Evolutionary conservation across 2,888 invertebrate species (phyloP).

Genomic region (Drosophila hamatofila): DNA sequence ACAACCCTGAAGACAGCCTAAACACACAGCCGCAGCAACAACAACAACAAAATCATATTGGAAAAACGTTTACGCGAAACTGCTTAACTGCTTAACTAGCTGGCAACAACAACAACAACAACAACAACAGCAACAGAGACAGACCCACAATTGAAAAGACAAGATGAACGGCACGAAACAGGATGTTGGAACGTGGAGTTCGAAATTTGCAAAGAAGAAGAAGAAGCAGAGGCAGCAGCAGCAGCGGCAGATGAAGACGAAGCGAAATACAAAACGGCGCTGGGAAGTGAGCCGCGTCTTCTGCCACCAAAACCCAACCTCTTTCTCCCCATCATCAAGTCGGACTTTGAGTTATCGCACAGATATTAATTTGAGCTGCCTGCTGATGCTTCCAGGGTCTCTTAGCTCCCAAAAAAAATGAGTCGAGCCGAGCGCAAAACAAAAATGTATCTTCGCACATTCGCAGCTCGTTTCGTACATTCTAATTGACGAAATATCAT

Average conservation of each 20-base stretch:
- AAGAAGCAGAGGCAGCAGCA: background rate
- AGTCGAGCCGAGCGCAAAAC: constrained; percentile 5
- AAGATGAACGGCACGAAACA: constrained; percentile 80
- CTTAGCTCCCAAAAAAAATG: constrained; percentile 55
- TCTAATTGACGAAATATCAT: constrained; percentile 78
- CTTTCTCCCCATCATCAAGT: constrained; percentile 10
- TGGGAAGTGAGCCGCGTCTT: constrained; percentile 34
- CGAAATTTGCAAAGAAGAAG: constrained; percentile 63
- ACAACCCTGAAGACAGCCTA: constrained; percentile 79
- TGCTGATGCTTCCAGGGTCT: constrained; percentile 66
- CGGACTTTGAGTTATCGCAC: constrained; percentile 78
- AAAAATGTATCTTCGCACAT: constrained; percentile 75
- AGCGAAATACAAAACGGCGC: constrained; percentile 39
- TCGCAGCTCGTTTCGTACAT: constrained; percentile 76
- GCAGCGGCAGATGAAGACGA: constrained; percentile 15
- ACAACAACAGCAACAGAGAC: constrained; percentile 33
- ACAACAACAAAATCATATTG: constrained; percentile 66
- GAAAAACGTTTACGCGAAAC: constrained; percentile 80
- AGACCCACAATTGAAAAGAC: constrained; percentile 78
- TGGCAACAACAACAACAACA: constrained; percentile 51
- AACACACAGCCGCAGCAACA: constrained; percentile 65
- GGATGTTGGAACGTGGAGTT: constrained; percentile 78
- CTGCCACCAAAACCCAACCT: background rate
- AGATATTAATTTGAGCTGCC: constrained; percentile 80
- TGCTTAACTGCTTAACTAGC: constrained; percentile 81